Conservation (phyloP, 2,888 invertebrate species). For the Lottia gigantea region DNA sequence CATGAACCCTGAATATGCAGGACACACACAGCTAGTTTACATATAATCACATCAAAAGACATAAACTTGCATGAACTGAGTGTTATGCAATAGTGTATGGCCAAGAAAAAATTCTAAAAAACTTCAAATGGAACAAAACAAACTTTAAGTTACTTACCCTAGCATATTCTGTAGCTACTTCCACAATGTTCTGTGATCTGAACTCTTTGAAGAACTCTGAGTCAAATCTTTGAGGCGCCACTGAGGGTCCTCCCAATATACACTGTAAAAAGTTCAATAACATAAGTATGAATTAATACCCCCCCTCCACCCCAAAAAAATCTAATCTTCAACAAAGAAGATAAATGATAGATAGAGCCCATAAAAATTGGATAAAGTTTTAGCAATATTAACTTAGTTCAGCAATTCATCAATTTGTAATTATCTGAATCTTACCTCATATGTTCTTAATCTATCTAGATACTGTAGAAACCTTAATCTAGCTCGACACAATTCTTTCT, state of each 20-base stretch:
- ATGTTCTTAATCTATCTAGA: slow-evolving; percentile 77
- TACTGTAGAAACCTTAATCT: slow-evolving; percentile 78
- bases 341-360: too few relatives aligned
- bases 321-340: too few relatives aligned
- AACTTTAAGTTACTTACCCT: slow-evolving; percentile 70
- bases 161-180: slow-evolving; percentile 78
- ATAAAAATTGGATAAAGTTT: too few relatives aligned
- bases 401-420: not conserved
- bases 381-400: too few relatives aligned
- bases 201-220: slow-evolving; percentile 78
- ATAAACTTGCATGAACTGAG: not conserved
- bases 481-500: slow-evolving; percentile 76
- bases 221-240: slow-evolving; percentile 75
- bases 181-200: slow-evolving; percentile 74
- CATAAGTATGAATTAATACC: slow-evolving; percentile 2
- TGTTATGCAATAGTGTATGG: not conserved
- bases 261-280: slow-evolving; percentile 69
- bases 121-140: too few relatives aligned
- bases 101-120: not conserved
- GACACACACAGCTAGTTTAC: too few relatives aligned
- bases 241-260: slow-evolving; percentile 72
- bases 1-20: too few relatives aligned
- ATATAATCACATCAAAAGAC: too few relatives aligned
- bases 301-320: too few relatives aligned
- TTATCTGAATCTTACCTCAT: slow-evolving; percentile 71